phyloP scores from a whole-genome alignment of 2,113 vertebrate species.

The Procavia capensis region DNA sequence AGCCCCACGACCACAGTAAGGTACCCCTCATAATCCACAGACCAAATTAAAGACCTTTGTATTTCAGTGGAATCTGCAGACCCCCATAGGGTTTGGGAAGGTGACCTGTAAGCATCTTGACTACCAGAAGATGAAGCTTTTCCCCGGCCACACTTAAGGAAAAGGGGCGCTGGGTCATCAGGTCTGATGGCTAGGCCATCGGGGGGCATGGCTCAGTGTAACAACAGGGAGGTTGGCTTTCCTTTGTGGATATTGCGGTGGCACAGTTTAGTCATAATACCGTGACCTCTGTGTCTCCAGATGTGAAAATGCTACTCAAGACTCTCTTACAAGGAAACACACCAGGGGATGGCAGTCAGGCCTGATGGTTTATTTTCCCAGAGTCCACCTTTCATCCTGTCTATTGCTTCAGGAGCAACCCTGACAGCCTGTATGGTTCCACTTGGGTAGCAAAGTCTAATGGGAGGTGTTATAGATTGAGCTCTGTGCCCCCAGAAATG shows the following conservation, averaged over 20 bases:
- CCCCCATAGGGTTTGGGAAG: not conserved
- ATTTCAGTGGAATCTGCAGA: not conserved
- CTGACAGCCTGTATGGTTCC: not conserved
- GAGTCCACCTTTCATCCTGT: not conserved
- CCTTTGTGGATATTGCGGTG: not conserved
- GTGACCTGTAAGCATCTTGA: not conserved
- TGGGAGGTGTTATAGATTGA: too few relatives aligned
- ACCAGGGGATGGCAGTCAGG: not conserved
- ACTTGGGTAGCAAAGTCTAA: not conserved
- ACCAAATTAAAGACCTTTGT: not conserved
- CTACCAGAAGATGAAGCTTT: not conserved
- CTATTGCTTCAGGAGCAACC: not conserved
- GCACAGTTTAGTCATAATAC: not conserved
- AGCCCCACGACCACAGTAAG: not conserved
- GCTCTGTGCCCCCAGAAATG: too few relatives aligned
- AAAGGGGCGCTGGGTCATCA: not conserved
- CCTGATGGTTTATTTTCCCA: not conserved
- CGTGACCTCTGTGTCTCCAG: not conserved
- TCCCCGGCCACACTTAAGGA: not conserved
- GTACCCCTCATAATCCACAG: not conserved
- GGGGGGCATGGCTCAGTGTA: not conserved
- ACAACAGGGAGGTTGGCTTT: not conserved
- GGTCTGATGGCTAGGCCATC: not conserved
- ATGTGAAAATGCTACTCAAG: not conserved
- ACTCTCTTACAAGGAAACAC: not conserved